These are phyloP conservation scores for Camponotus fellah DNA, from an alignment of 2,888 invertebrate genomes.

Conservation along the genomic window DNA sequence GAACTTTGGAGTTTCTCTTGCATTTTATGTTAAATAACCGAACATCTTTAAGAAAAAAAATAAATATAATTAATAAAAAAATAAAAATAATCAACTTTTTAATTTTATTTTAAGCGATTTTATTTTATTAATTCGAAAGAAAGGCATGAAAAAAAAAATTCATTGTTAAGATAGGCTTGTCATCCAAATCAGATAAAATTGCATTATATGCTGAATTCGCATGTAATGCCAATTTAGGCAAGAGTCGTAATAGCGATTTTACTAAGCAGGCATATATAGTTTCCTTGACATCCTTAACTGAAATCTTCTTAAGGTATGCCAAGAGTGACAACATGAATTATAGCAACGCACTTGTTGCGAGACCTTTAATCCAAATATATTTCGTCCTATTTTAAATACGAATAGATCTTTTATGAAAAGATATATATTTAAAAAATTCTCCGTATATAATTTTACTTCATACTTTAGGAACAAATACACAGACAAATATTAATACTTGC, in stretches of 20 bases:
- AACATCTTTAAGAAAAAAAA: background rate
- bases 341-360: slow-evolving; percentile 4
- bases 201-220: background rate
- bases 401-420: background rate
- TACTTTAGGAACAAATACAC: background rate
- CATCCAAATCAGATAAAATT: background rate
- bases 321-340: slow-evolving; percentile 30
- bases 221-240: slow-evolving; percentile 18
- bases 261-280: slow-evolving; percentile 22
- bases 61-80: background rate
- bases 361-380: slow-evolving; percentile 25
- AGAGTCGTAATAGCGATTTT: slow-evolving; percentile 46
- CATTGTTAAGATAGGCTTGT: background rate
- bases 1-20: background rate
- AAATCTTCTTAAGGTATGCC: slow-evolving; percentile 16
- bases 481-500: background rate
- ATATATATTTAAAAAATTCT: background rate
- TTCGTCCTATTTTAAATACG: slow-evolving; percentile 9
- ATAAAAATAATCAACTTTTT: background rate
- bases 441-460: background rate
- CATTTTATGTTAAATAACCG: background rate
- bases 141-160: background rate
- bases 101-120: background rate
- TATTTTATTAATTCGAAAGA: background rate
- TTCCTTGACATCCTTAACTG: slow-evolving; percentile 47